These are phyloP conservation scores for Drosophila melanocephala DNA, from an alignment of 2,888 invertebrate species.

Conservation along the genomic window DNA sequence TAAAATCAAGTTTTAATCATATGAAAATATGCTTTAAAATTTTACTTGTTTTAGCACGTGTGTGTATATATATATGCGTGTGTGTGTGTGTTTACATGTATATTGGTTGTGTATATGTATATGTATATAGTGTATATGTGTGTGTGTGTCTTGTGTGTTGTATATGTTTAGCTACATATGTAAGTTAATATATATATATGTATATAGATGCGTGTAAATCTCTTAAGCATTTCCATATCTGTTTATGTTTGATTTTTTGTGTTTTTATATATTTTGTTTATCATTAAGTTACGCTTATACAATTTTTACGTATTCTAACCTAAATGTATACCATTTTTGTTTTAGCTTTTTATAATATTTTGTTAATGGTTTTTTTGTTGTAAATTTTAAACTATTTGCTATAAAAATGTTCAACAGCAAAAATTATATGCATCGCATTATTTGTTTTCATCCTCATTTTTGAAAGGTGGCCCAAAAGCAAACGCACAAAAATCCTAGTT, in stretches of 20 bases:
- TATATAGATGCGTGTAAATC: constrained; percentile 35
- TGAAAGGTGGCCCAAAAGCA: constrained; percentile 61
- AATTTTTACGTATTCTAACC: constrained; percentile 79
- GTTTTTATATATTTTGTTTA: constrained; percentile 66
- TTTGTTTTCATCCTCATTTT: constrained; percentile 7
- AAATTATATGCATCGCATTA: constrained; percentile 60
- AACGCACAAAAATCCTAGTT: constrained; percentile 47
- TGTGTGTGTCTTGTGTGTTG: constrained; percentile 8
- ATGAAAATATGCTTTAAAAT: constrained; percentile 68
- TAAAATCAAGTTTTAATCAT: constrained; percentile 59
- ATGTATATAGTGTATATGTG: constrained; percentile 21
- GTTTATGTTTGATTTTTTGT: constrained; percentile 20
- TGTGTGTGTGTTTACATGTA: constrained; percentile 37
- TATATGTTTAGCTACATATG: constrained; percentile 21
- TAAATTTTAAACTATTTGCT: constrained; percentile 75
- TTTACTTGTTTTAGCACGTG: constrained; percentile 41
- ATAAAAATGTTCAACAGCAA: constrained; percentile 72
- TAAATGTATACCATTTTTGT: constrained; percentile 72
- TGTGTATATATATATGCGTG: constrained; percentile 16
- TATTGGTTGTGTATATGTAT: constrained; percentile 20
- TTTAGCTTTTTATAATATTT: constrained; percentile 44
- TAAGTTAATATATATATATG: constrained; percentile 18
- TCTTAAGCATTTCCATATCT: constrained; percentile 50
- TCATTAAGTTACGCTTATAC: constrained; percentile 77
- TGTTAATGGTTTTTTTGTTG: constrained; percentile 45